Conservation (phyloP, 2,797 vertebrate genomes). For the Poecilia gillii region DNA sequence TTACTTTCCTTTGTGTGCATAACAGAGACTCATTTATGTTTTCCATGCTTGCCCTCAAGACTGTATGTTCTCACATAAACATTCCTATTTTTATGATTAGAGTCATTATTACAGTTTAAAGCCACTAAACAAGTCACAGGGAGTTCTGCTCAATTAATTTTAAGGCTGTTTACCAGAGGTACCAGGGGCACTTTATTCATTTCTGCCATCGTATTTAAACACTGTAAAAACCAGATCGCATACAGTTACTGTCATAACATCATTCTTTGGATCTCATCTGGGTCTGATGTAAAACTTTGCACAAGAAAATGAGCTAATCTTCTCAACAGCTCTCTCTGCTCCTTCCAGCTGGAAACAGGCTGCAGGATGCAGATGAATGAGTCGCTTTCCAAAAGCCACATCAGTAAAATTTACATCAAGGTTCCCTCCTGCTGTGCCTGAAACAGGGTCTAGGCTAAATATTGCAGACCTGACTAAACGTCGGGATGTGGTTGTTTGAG, state of each 20-base stretch:
- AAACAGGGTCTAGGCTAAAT: slow-evolving; percentile 55
- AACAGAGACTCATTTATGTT: neutral
- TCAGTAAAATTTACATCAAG: slow-evolving; percentile 32
- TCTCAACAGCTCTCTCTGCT: slow-evolving; percentile 1
- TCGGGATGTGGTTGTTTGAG: slow-evolving; percentile 31
- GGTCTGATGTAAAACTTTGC: slow-evolving; percentile 11
- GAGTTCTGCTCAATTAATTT: neutral
- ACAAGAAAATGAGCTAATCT: slow-evolving; percentile 8
- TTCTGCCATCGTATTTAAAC: neutral
- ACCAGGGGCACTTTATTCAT: neutral
- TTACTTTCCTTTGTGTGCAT: neutral
- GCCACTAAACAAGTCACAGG: neutral
- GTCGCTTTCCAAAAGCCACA: slow-evolving; percentile 52
- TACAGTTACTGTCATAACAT: neutral
- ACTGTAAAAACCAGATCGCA: neutral
- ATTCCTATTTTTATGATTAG: neutral
- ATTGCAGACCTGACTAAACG: slow-evolving; percentile 6
- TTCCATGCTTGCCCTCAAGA: neutral
- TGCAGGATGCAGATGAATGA: slow-evolving; percentile 55
- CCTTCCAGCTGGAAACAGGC: slow-evolving; percentile 56
- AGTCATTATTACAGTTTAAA: neutral
- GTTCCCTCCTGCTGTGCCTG: slow-evolving; percentile 5
- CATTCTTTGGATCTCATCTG: neutral
- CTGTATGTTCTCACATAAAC: neutral
- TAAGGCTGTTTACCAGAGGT: neutral